These are phyloP conservation scores for Pogonus chalceus DNA, from an alignment of 1,140 invertebrate species.

Conservation along the genomic window DNA sequence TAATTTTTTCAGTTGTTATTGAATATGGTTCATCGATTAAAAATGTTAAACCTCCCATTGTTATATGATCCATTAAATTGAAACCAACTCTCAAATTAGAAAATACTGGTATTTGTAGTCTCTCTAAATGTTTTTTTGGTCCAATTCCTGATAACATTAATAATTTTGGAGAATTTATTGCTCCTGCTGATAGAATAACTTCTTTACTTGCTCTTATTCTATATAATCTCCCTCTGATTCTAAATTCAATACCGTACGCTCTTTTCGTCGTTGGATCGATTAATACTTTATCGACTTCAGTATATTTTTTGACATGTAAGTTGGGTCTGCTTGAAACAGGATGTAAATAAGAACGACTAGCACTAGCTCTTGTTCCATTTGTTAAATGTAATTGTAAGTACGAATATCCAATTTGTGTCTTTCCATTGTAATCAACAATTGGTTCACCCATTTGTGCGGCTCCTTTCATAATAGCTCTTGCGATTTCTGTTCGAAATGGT, in stretches of 20 bases:
- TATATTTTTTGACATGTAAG: conserved; percentile 51
- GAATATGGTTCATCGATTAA: conserved; percentile 42
- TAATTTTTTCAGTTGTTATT: conserved; percentile 20
- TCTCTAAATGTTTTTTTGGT: conserved; percentile 53
- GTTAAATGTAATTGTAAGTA: conserved; percentile 54
- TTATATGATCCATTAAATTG: conserved; percentile 71
- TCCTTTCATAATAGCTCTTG: conserved; percentile 55
- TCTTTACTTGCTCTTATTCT: conserved; percentile 55
- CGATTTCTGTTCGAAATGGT: conserved; percentile 47
- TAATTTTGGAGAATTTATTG: conserved; percentile 65
- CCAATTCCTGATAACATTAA: conserved; percentile 76
- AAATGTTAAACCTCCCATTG: conserved; percentile 57
- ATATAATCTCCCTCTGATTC: conserved; percentile 40
- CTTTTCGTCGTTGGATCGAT: conserved; percentile 54
- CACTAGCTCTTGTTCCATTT: conserved; percentile 63
- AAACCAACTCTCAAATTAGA: conserved; percentile 66
- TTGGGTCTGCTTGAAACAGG: conserved; percentile 51
- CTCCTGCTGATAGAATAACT: conserved; percentile 65
- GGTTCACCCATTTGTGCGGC: conserved; percentile 55
- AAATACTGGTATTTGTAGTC: conserved; percentile 49
- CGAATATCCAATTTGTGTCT: conserved; percentile 50
- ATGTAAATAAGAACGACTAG: conserved; percentile 62
- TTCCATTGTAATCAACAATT: conserved; percentile 63
- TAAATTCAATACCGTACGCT: conserved; percentile 53
- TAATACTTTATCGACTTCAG: conserved; percentile 59